Evolutionary conservation across 2,797 vertebrate species (phyloP), one percentile per base, ranked within the genome.

Genomic region (Ispidina picta): DNA sequence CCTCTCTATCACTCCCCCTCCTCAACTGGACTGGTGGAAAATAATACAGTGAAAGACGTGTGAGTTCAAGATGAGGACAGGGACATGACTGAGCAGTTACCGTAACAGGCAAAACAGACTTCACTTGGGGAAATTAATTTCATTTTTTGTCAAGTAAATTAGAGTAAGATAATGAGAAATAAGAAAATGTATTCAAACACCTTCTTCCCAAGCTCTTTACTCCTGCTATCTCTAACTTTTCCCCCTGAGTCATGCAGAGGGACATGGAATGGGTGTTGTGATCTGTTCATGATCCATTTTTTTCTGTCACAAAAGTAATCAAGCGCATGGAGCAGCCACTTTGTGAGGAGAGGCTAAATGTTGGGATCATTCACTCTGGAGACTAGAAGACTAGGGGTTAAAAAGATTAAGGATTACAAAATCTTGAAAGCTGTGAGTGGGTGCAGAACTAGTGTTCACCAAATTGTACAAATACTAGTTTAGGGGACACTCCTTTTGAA

Each of bases 181-280:
- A 44, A 51, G 20, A 66, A 55, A 15, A 70, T n/a, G 51, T 25
- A 28, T 75, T 37, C 39, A 51, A 17, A 8, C 11, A 29, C 11
- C 4, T 84, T 65, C 21, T 60, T 70, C 9, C 26, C 18, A 5
- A 3, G 15, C 19, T 58, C 25, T 71, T 84, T 35, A 12, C 6
- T 3, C 19, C 14, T 4, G 7, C n/a, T 8, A 63, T 59, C 16
- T 46, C 28, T n/a, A 2, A 11, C 5, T 72, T 15, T 5, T 59
- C 6, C 12, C 25, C 23, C 8, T 21, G 5, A 49, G 28, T 4
- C 3, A 25, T 3, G 0, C 13, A 60, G 14, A 6, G 6, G 3
- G 13, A 33, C 11, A 10, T 35, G 9, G 6, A 66, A 63, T 41
- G 22, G 12, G 8, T 4, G 15, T 17, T 73, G 14, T 15, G 8